These are phyloP conservation scores for Chiloscyllium punctatum DNA, from an alignment of 2,797 vertebrate species.

Conservation along the genomic window DNA sequence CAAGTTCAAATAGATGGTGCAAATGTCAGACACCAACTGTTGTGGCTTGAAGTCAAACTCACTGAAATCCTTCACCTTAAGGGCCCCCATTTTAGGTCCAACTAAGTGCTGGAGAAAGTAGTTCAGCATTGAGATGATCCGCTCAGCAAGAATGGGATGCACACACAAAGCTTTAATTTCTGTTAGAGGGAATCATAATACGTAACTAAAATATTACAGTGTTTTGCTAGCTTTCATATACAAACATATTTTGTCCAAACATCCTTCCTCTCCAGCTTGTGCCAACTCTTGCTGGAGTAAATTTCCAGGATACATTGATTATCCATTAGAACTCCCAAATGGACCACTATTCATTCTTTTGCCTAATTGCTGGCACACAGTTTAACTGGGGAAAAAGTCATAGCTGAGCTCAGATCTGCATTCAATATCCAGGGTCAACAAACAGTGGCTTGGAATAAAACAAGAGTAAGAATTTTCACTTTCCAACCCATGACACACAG, in stretches of 20 bases:
- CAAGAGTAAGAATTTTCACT: background rate
- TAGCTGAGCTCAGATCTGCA: background rate
- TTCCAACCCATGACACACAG: background rate
- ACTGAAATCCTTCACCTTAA: conserved; percentile 98
- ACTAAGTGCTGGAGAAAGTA: conserved; percentile 96
- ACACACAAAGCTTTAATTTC: conserved; percentile 92
- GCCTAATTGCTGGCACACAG: background rate
- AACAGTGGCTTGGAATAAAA: background rate
- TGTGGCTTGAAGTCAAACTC: conserved; percentile 99
- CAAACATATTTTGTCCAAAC: background rate
- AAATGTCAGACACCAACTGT: conserved; percentile 96
- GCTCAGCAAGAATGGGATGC: conserved; percentile 90
- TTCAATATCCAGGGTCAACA: background rate
- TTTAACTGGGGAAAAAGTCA: background rate
- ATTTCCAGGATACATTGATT: background rate
- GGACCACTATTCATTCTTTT: background rate
- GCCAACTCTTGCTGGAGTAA: background rate
- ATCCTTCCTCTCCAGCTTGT: background rate
- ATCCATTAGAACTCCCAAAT: background rate
- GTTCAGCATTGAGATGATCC: conserved; percentile 98
- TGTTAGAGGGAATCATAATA: conserved; percentile 48
- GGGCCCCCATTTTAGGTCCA: conserved; percentile 95
- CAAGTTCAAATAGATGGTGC: conserved; percentile 94
- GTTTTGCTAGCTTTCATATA: background rate
- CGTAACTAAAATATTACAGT: background rate